Percentiles rank a stretch among this genome's conserved stretches.
Conservation (phyloP, 2,888 invertebrate genomes). For the Busseola fusca region DNA sequence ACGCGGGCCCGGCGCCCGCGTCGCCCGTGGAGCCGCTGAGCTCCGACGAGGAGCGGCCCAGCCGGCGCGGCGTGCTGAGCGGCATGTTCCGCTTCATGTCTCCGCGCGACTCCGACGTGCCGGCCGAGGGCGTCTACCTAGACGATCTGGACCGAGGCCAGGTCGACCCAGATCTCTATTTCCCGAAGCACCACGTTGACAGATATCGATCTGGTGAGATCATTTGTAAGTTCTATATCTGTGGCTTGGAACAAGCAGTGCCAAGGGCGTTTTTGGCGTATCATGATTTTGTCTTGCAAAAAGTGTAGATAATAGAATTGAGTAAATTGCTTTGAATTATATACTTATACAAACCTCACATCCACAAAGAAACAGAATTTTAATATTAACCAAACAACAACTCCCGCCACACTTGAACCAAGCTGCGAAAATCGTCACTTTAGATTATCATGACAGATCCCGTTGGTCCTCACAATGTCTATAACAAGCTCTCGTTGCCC, state of each 20-base stretch:
- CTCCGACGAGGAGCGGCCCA: conserved; percentile 86
- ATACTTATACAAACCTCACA: background rate
- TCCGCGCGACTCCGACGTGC: conserved; percentile 80
- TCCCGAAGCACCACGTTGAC: conserved; percentile 92
- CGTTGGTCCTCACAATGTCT: background rate
- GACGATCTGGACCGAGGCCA: conserved; percentile 96
- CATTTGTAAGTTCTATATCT: conserved; percentile 61
- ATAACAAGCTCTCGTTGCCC: background rate
- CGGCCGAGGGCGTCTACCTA: conserved; percentile 95
- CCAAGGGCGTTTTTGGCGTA: conserved; percentile 39
- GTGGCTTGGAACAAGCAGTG: conserved; percentile 40
- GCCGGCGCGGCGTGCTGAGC: conserved; percentile 93
- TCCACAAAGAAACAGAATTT: background rate
- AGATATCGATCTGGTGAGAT: conserved; percentile 82
- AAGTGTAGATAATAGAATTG: background rate
- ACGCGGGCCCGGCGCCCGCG: conserved; percentile 75
- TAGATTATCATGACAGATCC: conserved; percentile 5
- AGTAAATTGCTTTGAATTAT: background rate
- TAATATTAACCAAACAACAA: conserved; percentile 16
- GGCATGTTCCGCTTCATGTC: conserved; percentile 98
- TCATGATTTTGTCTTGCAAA: conserved; percentile 9
- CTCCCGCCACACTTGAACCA: conserved; percentile 26
- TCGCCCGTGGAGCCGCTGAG: conserved; percentile 83
- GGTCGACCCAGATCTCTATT: conserved; percentile 97
- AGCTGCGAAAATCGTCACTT: conserved; percentile 15